A percentile compares a stretch with the other conserved stretches of the same genome.
phyloP scores from a whole-genome alignment of 2,113 vertebrate species.

The Campylomormyrus tamandua region DNA sequence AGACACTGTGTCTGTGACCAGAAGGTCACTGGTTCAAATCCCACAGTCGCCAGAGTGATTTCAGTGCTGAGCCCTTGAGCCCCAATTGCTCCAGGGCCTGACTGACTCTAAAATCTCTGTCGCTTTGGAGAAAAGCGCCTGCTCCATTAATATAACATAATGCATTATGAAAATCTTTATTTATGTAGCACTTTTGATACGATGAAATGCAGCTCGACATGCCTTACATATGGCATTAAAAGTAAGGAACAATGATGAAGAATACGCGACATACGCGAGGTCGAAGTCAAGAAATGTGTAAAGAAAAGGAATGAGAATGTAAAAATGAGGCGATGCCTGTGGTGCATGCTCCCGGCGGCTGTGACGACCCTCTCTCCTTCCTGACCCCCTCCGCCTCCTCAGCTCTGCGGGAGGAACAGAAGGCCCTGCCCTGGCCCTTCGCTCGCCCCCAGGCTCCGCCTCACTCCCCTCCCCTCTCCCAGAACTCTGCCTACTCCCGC shows the following conservation, averaged over 20 bases:
- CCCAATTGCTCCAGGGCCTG: background rate
- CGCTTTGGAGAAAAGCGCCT: background rate
- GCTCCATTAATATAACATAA: background rate
- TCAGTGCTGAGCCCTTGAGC: background rate
- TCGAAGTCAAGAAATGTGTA: background rate
- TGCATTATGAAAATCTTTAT: background rate
- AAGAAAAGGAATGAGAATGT: background rate
- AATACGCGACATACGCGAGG: background rate
- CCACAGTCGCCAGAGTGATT: background rate
- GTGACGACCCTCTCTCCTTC: background rate
- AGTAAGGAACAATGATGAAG: background rate
- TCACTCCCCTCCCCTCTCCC: slow-evolving; percentile 50
- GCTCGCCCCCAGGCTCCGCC: slow-evolving; percentile 48
- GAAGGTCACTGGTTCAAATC: background rate
- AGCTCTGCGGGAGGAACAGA: slow-evolving; percentile 71
- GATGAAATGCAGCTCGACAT: background rate
- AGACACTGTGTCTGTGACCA: background rate
- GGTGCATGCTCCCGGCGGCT: background rate
- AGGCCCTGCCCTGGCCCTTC: slow-evolving; percentile 74
- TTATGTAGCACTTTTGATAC: background rate
- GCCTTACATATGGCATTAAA: background rate
- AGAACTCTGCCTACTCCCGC: slow-evolving; percentile 54
- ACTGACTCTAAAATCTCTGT: background rate
- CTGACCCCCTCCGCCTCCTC: background rate
- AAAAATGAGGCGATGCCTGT: background rate